phyloP scores from a whole-genome alignment of 2,113 vertebrate genomes.

The Cacatua alba region DNA sequence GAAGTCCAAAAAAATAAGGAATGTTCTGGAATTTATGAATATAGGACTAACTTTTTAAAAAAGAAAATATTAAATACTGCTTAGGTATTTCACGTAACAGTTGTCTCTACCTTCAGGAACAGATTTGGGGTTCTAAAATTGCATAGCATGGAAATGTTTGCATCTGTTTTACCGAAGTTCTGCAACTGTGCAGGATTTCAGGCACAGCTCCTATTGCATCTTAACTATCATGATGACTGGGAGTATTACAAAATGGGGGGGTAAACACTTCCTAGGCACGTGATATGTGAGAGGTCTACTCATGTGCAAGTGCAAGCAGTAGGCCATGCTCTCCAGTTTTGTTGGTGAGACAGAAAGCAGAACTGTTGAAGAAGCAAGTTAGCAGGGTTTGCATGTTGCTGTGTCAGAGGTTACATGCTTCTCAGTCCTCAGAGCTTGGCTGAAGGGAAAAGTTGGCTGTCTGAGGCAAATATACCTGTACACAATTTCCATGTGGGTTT shows the following conservation, averaged over 20 bases:
- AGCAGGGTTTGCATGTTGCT: not conserved
- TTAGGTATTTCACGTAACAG: not conserved
- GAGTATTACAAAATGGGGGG: not conserved
- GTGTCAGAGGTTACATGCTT: fast-evolving
- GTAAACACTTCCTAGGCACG: not conserved
- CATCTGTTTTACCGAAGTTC: not conserved
- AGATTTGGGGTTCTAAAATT: not conserved
- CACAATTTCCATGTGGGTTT: not conserved
- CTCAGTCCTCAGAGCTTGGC: not conserved
- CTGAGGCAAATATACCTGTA: not conserved
- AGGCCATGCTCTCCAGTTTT: not conserved
- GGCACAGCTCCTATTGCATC: not conserved
- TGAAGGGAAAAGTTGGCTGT: not conserved
- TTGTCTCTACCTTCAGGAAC: not conserved
- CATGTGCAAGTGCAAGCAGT: not conserved
- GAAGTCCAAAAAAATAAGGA: not conserved
- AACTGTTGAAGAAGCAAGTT: not conserved
- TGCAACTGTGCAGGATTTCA: not conserved
- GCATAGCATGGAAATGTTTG: not conserved
- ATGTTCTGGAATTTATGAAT: not conserved
- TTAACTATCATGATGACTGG: not conserved
- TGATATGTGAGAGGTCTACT: not conserved
- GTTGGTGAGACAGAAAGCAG: not conserved
- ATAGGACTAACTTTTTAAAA: not conserved
- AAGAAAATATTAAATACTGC: not conserved